Evolutionary conservation across 2,113 vertebrate genomes (phyloP).

Genomic region (Ginglymostoma cirratum): DNA sequence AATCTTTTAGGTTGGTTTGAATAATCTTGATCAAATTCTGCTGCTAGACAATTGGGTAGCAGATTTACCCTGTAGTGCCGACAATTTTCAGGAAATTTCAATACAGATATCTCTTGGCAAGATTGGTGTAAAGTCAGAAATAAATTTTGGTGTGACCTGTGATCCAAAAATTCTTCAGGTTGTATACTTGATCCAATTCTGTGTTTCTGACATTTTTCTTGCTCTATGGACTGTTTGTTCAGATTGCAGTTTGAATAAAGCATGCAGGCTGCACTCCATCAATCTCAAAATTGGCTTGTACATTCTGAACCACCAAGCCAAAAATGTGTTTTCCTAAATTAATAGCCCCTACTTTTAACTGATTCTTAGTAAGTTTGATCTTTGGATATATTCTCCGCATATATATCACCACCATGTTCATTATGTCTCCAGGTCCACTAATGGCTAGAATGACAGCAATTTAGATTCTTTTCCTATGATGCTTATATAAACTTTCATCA

Average conservation of each 20-base stretch:
- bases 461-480: not conserved
- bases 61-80: too few relatives aligned
- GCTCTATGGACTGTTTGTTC: not conserved
- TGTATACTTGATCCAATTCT: not conserved
- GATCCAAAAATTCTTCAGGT: not conserved
- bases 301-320: not conserved
- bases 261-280: not conserved
- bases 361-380: not conserved
- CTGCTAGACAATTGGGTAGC: too few relatives aligned
- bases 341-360: not conserved
- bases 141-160: not conserved
- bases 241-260: not conserved
- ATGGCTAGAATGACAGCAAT: not conserved
- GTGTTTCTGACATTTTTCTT: not conserved
- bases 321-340: not conserved
- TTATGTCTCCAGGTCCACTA: not conserved
- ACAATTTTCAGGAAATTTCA: not conserved
- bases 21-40: too few relatives aligned
- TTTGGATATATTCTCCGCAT: not conserved
- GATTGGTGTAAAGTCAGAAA: not conserved
- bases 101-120: not conserved
- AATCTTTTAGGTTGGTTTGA: too few relatives aligned
- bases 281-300: not conserved
- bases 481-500: not conserved
- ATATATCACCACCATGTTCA: not conserved